phyloP scores from a whole-genome alignment of 1,140 invertebrate species.

The Drosophila miranda region DNA sequence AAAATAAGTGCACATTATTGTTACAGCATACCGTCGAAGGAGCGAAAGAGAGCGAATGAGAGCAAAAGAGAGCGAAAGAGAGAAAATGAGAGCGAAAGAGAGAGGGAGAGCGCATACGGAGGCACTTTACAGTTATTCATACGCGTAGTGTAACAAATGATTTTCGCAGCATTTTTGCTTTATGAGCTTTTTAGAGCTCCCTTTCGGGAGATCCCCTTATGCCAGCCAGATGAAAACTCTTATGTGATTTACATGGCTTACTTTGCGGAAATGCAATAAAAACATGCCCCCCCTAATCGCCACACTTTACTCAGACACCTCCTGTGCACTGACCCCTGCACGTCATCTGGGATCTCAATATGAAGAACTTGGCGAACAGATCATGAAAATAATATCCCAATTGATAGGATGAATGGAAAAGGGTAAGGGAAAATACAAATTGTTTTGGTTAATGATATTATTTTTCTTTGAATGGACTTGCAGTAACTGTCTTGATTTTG shows the following conservation, averaged over 20 bases:
- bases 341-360: neutral
- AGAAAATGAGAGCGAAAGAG: neutral
- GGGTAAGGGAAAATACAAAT: too few relatives aligned
- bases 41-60: neutral
- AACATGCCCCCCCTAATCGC: constrained; percentile 28
- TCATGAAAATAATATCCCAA: too few relatives aligned
- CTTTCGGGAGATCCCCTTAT: too few relatives aligned
- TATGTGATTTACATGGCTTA: constrained; percentile 77
- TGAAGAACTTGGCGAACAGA: too few relatives aligned
- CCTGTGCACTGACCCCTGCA: neutral
- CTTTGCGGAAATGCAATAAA: constrained; percentile 71
- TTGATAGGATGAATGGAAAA: too few relatives aligned
- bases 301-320: constrained; percentile 7
- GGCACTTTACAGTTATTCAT: constrained; percentile 77
- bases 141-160: constrained; percentile 79
- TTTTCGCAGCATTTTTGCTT: constrained; percentile 77
- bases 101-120: constrained; percentile 17
- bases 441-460: too few relatives aligned
- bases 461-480: too few relatives aligned
- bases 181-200: constrained; percentile 63
- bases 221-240: constrained; percentile 43
- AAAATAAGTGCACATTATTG: constrained; percentile 81
- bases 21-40: constrained; percentile 35
- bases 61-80: neutral
- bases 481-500: too few relatives aligned